Conservation (phyloP, 2,113 vertebrate species). For the Carettochelys insculpta region DNA sequence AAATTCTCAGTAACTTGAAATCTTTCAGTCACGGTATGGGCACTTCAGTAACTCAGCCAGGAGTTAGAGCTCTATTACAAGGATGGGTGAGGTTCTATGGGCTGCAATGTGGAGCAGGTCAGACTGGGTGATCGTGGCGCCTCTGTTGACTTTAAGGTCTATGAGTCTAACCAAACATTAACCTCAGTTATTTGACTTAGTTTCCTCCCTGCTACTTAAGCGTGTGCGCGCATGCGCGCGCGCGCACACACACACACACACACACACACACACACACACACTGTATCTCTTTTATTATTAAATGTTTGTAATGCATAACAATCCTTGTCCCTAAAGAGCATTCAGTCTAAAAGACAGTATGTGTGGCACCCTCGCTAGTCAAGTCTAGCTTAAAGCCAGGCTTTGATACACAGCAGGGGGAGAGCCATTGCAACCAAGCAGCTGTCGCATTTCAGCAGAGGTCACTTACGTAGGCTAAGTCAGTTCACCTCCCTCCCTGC, state of each 20-base stretch:
- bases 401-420: too few relatives aligned
- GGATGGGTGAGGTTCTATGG: neutral
- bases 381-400: neutral
- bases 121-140: neutral
- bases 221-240: too few relatives aligned
- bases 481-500: neutral
- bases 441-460: neutral
- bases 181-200: neutral
- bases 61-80: neutral
- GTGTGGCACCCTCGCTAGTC: neutral
- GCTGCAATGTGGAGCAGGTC: neutral
- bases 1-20: neutral
- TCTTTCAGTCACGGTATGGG: neutral
- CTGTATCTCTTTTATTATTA: neutral
- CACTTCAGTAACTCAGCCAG: neutral
- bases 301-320: neutral
- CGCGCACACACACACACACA: too few relatives aligned
- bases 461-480: neutral
- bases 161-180: neutral
- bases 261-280: rapidly evolving
- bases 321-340: neutral
- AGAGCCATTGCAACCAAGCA: neutral
- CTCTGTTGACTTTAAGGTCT: neutral
- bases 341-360: neutral
- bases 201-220: neutral